A percentile compares a stretch with the other conserved stretches of the same genome.
phyloP scores from a whole-genome alignment of 2,888 invertebrate genomes.

The Epistrophe eligans region DNA sequence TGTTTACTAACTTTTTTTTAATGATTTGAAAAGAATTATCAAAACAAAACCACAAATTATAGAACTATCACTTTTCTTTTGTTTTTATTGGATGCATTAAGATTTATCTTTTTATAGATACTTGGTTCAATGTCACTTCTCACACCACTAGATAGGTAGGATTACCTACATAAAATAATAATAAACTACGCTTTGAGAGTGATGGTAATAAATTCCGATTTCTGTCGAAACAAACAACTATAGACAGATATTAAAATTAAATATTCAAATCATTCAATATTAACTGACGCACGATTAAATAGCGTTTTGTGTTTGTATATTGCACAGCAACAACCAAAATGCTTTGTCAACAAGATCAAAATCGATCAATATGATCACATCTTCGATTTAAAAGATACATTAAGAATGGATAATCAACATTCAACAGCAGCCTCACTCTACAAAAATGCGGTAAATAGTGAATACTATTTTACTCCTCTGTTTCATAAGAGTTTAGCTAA shows the following conservation, averaged over 20 bases:
- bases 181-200: not conserved
- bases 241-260: constrained; percentile 33
- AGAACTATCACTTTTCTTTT: constrained; percentile 5
- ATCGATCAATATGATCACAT: constrained; percentile 68
- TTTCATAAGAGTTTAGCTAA: not conserved
- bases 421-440: constrained; percentile 61
- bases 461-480: constrained; percentile 46
- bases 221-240: not conserved
- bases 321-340: constrained; percentile 51
- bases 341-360: constrained; percentile 70
- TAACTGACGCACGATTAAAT: constrained; percentile 28
- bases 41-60: constrained; percentile 12
- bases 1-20: constrained; percentile 26
- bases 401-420: constrained; percentile 28
- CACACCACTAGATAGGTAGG: not conserved
- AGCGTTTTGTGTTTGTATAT: constrained; percentile 38
- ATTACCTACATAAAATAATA: constrained; percentile 14
- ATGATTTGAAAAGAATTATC: not conserved
- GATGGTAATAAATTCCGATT: constrained; percentile 33
- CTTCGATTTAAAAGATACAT: constrained; percentile 69
- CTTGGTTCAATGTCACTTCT: constrained; percentile 2
- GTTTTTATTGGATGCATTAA: not conserved
- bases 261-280: constrained; percentile 45
- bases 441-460: constrained; percentile 56
- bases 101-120: not conserved